Conservation (phyloP, 2,888 invertebrate species). For the Crepidodera aurea region DNA sequence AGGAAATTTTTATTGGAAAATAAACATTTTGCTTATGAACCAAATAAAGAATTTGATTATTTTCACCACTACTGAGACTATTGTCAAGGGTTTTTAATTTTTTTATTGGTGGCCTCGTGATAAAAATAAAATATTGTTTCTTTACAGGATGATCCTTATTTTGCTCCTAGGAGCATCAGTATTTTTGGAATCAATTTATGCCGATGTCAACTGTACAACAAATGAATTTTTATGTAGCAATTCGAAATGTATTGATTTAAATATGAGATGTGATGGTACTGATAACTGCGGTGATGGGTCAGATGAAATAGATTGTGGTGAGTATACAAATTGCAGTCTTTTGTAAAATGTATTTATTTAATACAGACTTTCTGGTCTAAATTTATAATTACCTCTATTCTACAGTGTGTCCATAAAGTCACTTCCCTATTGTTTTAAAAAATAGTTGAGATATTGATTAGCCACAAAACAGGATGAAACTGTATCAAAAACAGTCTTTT, state of each 20-base stretch:
- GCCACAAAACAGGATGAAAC: too few species aligned
- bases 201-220: constrained; percentile 39
- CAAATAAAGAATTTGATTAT: too few species aligned
- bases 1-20: too few species aligned
- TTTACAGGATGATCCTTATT: constrained; percentile 36
- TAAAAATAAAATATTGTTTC: not conserved
- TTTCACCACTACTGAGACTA: too few species aligned
- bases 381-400: too few species aligned
- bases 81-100: too few species aligned
- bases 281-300: constrained; percentile 51
- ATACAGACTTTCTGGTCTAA: too few species aligned
- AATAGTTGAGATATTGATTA: too few species aligned
- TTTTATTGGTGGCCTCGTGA: too few species aligned
- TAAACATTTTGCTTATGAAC: too few species aligned
- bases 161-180: constrained; percentile 41
- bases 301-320: constrained; percentile 54
- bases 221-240: constrained; percentile 48
- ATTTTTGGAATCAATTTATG: constrained; percentile 36
- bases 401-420: too few species aligned
- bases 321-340: constrained; percentile 22
- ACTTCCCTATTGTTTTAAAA: too few species aligned
- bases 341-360: not conserved
- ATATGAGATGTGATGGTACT: constrained; percentile 46
- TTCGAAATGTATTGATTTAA: constrained; percentile 44
- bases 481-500: not conserved